These are phyloP conservation scores for Origma solitaria DNA, from an alignment of 2,113 vertebrate genomes.

Conservation along the genomic window DNA sequence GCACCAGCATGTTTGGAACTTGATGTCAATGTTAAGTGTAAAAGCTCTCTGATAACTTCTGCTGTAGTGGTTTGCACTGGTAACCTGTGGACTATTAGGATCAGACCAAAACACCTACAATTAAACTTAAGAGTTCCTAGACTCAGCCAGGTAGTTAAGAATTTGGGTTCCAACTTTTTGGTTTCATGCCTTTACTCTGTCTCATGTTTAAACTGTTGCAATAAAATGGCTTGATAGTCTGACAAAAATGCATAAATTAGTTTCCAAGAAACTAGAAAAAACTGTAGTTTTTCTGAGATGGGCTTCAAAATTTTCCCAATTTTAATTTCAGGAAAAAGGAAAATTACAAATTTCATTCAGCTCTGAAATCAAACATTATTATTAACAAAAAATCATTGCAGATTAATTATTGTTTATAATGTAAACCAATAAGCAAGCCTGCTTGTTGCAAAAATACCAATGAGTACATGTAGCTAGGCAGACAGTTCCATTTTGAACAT, in stretches of 20 bases:
- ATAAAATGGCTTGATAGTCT: neutral
- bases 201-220: neutral
- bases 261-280: neutral
- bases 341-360: neutral
- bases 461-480: neutral
- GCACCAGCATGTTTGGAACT: fast-evolving
- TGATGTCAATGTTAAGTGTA: neutral
- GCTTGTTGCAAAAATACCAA: neutral
- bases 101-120: neutral
- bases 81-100: neutral
- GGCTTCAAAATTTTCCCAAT: neutral
- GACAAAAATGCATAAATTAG: neutral
- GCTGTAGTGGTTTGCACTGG: neutral
- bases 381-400: neutral
- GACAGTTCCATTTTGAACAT: neutral
- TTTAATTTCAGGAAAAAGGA: neutral
- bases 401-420: neutral
- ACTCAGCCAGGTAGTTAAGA: neutral
- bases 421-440: neutral
- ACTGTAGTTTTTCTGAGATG: neutral
- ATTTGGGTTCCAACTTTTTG: neutral
- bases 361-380: neutral
- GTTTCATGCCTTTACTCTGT: neutral
- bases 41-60: neutral
- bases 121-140: neutral